These are phyloP conservation scores for Ptychoptera albimana DNA, from an alignment of 2,888 invertebrate species.

Conservation along the genomic window DNA sequence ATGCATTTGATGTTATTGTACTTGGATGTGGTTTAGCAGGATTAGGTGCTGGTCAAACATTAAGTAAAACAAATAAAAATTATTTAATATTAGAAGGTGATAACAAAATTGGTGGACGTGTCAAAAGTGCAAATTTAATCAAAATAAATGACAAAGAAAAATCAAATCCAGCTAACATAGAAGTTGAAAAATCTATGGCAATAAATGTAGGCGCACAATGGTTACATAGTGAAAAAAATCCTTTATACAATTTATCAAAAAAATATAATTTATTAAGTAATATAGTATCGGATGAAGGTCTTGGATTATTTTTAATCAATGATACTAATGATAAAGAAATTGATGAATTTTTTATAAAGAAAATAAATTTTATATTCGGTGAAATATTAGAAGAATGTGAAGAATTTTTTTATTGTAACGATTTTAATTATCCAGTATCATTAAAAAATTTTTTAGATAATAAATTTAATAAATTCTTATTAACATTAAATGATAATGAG, in stretches of 20 bases:
- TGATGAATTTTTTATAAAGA: slow-evolving; percentile 30
- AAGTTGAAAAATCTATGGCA: not conserved
- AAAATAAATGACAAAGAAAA: not conserved
- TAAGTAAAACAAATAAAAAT: slow-evolving; percentile 6
- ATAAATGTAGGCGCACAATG: slow-evolving; percentile 29
- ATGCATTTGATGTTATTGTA: not conserved
- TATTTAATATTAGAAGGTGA: slow-evolving; percentile 8
- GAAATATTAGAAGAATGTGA: slow-evolving; percentile 34
- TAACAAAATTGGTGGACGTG: slow-evolving; percentile 7
- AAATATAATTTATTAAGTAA: slow-evolving; percentile 8
- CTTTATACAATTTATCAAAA: slow-evolving; percentile 22
- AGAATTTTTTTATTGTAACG: slow-evolving; percentile 19
- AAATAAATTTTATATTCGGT: slow-evolving; percentile 35
- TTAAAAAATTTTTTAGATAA: slow-evolving; percentile 30
- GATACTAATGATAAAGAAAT: slow-evolving; percentile 28
- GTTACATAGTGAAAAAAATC: slow-evolving; percentile 29
- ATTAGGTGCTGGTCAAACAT: slow-evolving; percentile 1
- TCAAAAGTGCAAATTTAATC: slow-evolving; percentile 6
- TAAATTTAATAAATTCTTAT: slow-evolving; percentile 22
- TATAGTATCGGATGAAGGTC: slow-evolving; percentile 34
- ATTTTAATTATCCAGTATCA: slow-evolving; percentile 24
- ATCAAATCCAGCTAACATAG: no score
- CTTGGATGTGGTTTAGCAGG: slow-evolving; percentile 2
- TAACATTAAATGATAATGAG: slow-evolving; percentile 18
- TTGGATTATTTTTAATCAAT: slow-evolving; percentile 34